phyloP scores from a whole-genome alignment of 2,797 vertebrate species.

The Bovichtus diacanthus region DNA sequence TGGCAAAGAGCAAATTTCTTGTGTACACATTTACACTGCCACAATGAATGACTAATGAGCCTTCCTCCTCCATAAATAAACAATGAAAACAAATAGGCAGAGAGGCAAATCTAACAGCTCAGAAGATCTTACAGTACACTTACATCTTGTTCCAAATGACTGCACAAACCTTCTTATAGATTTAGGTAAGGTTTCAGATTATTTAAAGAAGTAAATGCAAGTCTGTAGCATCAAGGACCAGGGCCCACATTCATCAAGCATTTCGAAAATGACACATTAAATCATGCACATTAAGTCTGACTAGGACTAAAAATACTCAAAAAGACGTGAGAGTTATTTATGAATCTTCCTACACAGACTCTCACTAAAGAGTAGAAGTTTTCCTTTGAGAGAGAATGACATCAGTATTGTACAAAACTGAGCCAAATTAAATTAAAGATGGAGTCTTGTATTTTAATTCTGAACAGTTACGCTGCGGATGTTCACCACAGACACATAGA shows the following conservation, averaged over 20 bases:
- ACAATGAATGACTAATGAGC: slow-evolving; percentile 74
- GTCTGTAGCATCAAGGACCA: slow-evolving; percentile 10
- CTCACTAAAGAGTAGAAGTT: slow-evolving; percentile 12
- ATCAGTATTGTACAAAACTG: not conserved
- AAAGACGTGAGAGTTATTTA: slow-evolving; percentile 17
- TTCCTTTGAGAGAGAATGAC: slow-evolving; percentile 4
- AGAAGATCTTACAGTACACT: slow-evolving; percentile 51
- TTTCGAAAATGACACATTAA: slow-evolving; percentile 19
- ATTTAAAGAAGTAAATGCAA: slow-evolving; percentile 21
- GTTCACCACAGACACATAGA: not conserved
- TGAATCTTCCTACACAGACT: slow-evolving; percentile 33
- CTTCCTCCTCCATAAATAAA: slow-evolving; percentile 70
- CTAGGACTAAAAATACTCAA: slow-evolving; percentile 31
- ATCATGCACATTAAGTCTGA: slow-evolving; percentile 14
- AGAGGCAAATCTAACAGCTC: slow-evolving; percentile 48
- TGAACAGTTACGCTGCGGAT: not conserved
- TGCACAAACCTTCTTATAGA: slow-evolving; percentile 15
- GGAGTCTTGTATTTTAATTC: slow-evolving; percentile 8
- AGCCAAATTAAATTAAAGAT: slow-evolving; percentile 28
- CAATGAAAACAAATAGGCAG: slow-evolving; percentile 71
- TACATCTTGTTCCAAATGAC: slow-evolving; percentile 33
- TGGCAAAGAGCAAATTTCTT: slow-evolving; percentile 68
- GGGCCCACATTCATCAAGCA: not conserved
- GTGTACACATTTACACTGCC: slow-evolving; percentile 69
- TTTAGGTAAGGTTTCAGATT: slow-evolving; percentile 15